A percentile compares a stretch with the other conserved stretches of the same genome.
Conservation (phyloP, 2,888 invertebrate genomes). For the Brachyptera risi region DNA sequence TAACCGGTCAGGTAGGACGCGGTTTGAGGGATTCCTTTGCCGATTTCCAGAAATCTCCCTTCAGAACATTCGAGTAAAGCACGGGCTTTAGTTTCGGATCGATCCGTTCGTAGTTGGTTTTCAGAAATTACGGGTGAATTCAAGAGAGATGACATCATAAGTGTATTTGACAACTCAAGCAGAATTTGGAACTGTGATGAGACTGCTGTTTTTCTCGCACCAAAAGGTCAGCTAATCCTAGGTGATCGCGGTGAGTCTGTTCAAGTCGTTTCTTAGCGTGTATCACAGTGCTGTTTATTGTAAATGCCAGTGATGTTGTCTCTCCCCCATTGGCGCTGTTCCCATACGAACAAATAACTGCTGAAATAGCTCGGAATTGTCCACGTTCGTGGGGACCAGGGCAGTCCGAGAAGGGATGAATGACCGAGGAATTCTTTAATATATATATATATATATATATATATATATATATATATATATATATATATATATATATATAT, state of each 20-base stretch:
- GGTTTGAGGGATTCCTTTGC: conserved; percentile 33
- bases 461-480: too few relatives aligned
- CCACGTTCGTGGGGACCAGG: conserved; percentile 37
- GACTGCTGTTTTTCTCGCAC: conserved; percentile 33
- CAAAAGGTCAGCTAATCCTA: conserved; percentile 33
- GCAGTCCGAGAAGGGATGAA: conserved; percentile 37
- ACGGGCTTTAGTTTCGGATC: conserved; percentile 9
- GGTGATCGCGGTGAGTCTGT: conserved; percentile 25
- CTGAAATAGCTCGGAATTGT: conserved; percentile 29
- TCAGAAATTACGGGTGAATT: not conserved
- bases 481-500: too few relatives aligned
- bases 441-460: too few relatives aligned
- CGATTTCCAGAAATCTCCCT: conserved; percentile 31
- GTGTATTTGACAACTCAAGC: too few relatives aligned
- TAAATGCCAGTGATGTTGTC: conserved; percentile 35
- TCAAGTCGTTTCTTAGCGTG: conserved; percentile 28
- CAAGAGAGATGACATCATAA: conserved; percentile 6
- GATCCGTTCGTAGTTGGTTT: conserved; percentile 22
- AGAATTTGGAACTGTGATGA: conserved; percentile 36
- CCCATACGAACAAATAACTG: conserved; percentile 33
- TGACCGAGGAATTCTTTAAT: conserved; percentile 36
- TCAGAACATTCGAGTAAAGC: conserved; percentile 32
- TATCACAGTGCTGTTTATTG: conserved; percentile 34
- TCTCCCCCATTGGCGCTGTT: conserved; percentile 35
- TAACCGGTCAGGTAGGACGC: conserved; percentile 29